These are phyloP conservation scores for Mythimna pallens DNA, from an alignment of 2,888 invertebrate species.

Conservation along the genomic window DNA sequence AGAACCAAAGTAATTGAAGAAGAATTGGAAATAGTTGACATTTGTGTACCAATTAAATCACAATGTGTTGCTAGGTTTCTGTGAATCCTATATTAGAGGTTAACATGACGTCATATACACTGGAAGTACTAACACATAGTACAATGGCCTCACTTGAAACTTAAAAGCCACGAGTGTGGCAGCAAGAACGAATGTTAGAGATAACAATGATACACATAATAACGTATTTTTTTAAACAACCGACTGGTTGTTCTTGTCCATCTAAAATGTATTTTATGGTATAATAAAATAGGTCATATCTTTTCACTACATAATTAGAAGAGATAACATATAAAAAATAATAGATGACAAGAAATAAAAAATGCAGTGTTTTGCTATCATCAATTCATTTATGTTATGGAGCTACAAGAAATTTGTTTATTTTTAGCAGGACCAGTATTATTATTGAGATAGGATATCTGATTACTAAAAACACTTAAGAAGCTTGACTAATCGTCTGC, in stretches of 20 bases:
- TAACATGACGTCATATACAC: constrained; percentile 31
- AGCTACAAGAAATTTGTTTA: not conserved
- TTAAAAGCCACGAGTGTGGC: constrained; percentile 14
- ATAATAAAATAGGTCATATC: constrained; percentile 5
- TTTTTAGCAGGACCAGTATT: constrained; percentile 11
- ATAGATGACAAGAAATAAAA: not conserved
- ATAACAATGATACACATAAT: constrained; percentile 34
- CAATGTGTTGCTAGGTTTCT: constrained; percentile 10
- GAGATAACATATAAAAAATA: not conserved
- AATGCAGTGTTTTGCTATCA: not conserved
- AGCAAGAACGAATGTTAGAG: constrained; percentile 19
- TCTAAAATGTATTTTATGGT: constrained; percentile 15
- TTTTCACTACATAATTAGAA: not conserved
- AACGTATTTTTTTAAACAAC: constrained; percentile 8
- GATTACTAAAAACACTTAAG: constrained; percentile 22
- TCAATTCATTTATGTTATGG: too few species aligned
- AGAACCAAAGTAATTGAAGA: not conserved
- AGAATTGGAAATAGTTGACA: not conserved
- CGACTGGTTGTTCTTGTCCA: constrained; percentile 19
- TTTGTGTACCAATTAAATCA: not conserved
- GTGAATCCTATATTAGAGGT: constrained; percentile 23
- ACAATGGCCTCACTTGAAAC: constrained; percentile 31
- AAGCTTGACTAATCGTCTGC: constrained; percentile 15
- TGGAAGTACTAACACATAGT: constrained; percentile 23
- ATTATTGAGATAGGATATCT: constrained; percentile 20